A percentile compares a stretch with the other conserved stretches of the same genome.
Conservation (phyloP, 2,797 vertebrate species). For the Alca torda region DNA sequence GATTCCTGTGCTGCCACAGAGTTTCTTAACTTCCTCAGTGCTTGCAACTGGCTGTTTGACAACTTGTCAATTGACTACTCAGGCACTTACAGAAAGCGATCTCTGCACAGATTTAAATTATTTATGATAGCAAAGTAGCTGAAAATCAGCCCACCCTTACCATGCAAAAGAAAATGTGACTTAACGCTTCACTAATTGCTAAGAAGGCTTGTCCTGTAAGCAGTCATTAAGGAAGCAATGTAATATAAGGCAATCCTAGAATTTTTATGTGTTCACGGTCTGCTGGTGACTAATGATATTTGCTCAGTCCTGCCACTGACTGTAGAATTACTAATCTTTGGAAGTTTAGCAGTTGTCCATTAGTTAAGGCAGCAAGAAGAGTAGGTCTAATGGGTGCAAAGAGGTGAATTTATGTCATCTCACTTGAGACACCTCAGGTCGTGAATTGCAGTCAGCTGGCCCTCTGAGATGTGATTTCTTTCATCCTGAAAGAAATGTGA, state of each 20-base stretch:
- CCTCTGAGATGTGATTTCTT: not conserved
- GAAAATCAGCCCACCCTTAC: slow-evolving; percentile 45
- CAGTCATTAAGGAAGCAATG: slow-evolving; percentile 4
- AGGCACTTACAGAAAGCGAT: slow-evolving; percentile 43
- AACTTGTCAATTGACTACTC: slow-evolving; percentile 43
- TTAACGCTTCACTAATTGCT: slow-evolving; percentile 39
- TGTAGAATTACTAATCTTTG: not conserved
- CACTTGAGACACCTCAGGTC: not conserved
- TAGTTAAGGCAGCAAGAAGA: not conserved
- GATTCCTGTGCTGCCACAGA: not conserved
- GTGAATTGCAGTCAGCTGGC: not conserved
- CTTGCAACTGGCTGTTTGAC: slow-evolving; percentile 4
- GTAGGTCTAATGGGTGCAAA: not conserved
- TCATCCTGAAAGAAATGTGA: not conserved
- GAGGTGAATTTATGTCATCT: not conserved
- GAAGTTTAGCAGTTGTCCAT: not conserved
- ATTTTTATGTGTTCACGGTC: not conserved
- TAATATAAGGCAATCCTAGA: not conserved
- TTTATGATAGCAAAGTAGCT: slow-evolving; percentile 53
- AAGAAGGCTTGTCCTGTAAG: not conserved
- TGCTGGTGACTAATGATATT: slow-evolving; percentile 9
- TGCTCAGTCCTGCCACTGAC: not conserved
- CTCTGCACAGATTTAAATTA: slow-evolving; percentile 42
- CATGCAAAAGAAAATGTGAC: slow-evolving; percentile 5
- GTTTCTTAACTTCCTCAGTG: not conserved